phyloP scores from a whole-genome alignment of 1,140 invertebrate genomes.

The Magallana gigas region DNA sequence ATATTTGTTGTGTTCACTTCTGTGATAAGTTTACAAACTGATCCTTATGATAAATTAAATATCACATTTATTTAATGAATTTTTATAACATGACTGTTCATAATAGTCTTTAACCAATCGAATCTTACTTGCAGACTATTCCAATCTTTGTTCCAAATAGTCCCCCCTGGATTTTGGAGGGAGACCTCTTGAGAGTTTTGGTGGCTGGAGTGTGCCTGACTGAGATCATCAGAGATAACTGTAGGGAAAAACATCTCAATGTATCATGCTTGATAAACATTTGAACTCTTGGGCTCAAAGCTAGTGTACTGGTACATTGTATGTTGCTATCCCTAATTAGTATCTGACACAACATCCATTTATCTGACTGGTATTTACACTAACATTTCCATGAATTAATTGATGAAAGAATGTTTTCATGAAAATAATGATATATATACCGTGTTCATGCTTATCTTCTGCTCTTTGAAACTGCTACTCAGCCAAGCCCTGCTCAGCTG shows the following conservation, averaged over 20 bases:
- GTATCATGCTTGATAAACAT: too few relatives aligned
- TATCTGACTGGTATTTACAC: too few relatives aligned
- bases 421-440: constrained; percentile 53
- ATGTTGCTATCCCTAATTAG: too few relatives aligned
- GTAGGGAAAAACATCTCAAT: constrained; percentile 9
- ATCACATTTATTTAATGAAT: too few relatives aligned
- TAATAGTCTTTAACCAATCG: too few relatives aligned
- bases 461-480: constrained; percentile 81
- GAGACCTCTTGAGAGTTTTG: constrained; percentile 67
- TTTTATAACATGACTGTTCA: too few relatives aligned
- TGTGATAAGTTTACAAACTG: not conserved
- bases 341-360: too few relatives aligned
- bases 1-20: not conserved
- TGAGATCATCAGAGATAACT: constrained; percentile 69
- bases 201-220: constrained; percentile 66
- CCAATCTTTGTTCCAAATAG: constrained; percentile 68
- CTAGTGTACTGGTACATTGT: too few relatives aligned
- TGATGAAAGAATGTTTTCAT: too few relatives aligned
- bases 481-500: constrained; percentile 86
- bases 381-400: too few relatives aligned
- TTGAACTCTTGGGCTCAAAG: too few relatives aligned
- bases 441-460: constrained; percentile 81
- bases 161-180: constrained; percentile 64
- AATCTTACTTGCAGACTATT: constrained; percentile 54
- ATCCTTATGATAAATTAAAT: too few relatives aligned